These are phyloP conservation scores for Clarias gariepinus DNA, from an alignment of 2,113 vertebrate genomes.

Conservation along the genomic window DNA sequence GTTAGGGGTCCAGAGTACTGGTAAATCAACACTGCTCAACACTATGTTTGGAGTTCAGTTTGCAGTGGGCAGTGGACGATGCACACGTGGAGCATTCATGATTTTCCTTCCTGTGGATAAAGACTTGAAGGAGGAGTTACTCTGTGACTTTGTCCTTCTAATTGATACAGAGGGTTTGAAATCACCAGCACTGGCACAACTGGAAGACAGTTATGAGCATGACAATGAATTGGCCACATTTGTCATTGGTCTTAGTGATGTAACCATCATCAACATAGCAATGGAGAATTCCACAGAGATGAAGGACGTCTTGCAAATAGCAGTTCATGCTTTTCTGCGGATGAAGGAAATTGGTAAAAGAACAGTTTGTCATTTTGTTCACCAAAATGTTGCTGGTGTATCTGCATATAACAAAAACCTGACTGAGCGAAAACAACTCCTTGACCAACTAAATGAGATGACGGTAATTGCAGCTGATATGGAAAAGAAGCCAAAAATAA, in stretches of 20 bases:
- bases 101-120: too few species aligned
- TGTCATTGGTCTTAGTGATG: too few species aligned
- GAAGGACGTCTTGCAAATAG: constrained; percentile 64
- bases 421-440: constrained; percentile 60
- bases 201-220: too few species aligned
- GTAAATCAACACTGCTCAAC: too few species aligned
- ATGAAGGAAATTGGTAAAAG: constrained; percentile 68
- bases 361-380: constrained; percentile 74
- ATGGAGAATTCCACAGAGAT: constrained; percentile 62
- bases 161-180: too few species aligned
- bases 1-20: constrained; percentile 70
- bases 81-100: too few species aligned
- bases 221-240: too few species aligned
- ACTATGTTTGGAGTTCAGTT: too few species aligned
- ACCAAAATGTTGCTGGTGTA: constrained; percentile 71
- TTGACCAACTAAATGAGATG: constrained; percentile 68
- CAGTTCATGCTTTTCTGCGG: constrained; percentile 60
- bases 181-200: too few species aligned
- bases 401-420: constrained; percentile 62
- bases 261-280: constrained; percentile 73
- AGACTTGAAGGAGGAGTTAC: too few species aligned
- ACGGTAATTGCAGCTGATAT: constrained; percentile 61
- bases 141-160: too few species aligned
- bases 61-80: too few species aligned
- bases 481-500: constrained; percentile 59